These are phyloP conservation scores for Aphaenogaster ashmeadi DNA, from an alignment of 1,140 invertebrate species.

Conservation along the genomic window DNA sequence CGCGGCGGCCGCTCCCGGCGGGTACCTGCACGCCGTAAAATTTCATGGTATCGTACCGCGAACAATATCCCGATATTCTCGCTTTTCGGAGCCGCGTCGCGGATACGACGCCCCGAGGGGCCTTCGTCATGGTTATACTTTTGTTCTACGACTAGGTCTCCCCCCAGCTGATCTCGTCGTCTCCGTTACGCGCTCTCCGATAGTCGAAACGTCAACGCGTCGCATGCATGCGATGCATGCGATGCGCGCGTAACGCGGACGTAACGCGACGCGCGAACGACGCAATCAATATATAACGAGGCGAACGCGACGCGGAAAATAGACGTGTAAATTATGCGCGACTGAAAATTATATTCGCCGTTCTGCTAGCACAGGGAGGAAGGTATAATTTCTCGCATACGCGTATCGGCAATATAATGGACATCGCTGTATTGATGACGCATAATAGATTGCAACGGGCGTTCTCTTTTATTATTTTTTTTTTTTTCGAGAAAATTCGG, in stretches of 20 bases:
- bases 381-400: not conserved
- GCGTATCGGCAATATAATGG: not conserved
- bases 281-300: slow-evolving; percentile 54
- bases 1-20: not conserved
- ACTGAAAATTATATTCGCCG: slow-evolving; percentile 42
- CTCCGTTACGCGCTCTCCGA: slow-evolving; percentile 1
- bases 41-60: slow-evolving; percentile 66
- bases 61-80: slow-evolving; percentile 69
- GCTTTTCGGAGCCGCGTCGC: slow-evolving; percentile 26
- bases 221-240: not conserved
- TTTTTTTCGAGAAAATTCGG: not conserved
- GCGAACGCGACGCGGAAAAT: slow-evolving; percentile 45
- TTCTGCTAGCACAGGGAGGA: not conserved
- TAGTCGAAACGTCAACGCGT: slow-evolving; percentile 43
- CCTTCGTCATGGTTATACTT: slow-evolving; percentile 43
- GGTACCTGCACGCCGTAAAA: slow-evolving; percentile 59
- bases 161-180: not conserved
- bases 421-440: not conserved
- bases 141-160: slow-evolving; percentile 38
- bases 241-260: not conserved
- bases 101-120: slow-evolving; percentile 40
- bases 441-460: not conserved
- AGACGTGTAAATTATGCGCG: slow-evolving; percentile 52
- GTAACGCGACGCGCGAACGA: slow-evolving; percentile 46
- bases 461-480: not conserved